These are phyloP conservation scores for Mellilla xanthometata DNA, from an alignment of 2,888 invertebrate species.

Conservation along the genomic window DNA sequence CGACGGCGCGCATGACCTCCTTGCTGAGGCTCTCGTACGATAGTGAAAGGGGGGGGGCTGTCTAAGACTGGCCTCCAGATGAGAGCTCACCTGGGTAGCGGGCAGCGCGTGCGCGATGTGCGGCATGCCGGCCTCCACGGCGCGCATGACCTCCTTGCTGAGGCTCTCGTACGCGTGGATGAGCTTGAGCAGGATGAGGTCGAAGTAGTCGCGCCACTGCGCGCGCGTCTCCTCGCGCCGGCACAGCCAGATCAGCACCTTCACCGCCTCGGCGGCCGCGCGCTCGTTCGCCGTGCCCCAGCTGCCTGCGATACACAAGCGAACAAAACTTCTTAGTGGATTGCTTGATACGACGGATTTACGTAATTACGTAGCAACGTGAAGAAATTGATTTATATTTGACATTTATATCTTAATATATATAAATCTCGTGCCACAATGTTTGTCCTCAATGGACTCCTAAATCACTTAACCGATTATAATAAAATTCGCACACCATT, in stretches of 20 bases:
- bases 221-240: slow-evolving; percentile 88
- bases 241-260: slow-evolving; percentile 93
- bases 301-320: slow-evolving; percentile 37
- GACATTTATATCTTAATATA: no score
- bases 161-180: slow-evolving; percentile 91
- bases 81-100: slow-evolving; percentile 83
- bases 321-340: no score
- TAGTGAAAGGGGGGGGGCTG: no score
- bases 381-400: no score
- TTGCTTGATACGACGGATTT: no score
- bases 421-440: no score
- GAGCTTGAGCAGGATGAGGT: slow-evolving; percentile 94
- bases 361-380: no score
- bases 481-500: no score
- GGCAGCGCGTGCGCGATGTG: slow-evolving; percentile 91
- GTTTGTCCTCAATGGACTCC: no score
- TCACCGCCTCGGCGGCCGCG: slow-evolving; percentile 89
- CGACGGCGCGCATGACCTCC: slow-evolving; percentile 92
- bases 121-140: slow-evolving; percentile 92
- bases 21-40: slow-evolving; percentile 89
- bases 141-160: slow-evolving; percentile 89
- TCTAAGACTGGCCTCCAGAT: no score
- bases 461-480: no score
- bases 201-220: slow-evolving; percentile 94
- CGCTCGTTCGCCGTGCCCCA: slow-evolving; percentile 82